phyloP scores from a whole-genome alignment of 1,140 invertebrate genomes.

The Pseudomyrmex pallidus region DNA sequence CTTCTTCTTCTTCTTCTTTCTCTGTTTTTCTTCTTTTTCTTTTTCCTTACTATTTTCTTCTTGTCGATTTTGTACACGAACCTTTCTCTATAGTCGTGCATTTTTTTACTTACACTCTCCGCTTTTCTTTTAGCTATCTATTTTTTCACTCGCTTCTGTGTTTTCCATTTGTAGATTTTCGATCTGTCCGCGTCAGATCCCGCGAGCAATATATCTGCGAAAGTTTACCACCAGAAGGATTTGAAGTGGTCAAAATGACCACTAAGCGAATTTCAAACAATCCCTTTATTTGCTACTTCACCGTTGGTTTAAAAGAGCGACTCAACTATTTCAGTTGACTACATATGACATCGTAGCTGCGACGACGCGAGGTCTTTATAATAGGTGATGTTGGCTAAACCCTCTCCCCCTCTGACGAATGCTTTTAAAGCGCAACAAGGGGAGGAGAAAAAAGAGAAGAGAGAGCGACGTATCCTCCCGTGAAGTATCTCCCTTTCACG shows the following conservation, averaged over 20 bases:
- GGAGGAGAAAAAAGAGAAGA: conserved; percentile 6
- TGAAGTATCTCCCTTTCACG: conserved; percentile 65
- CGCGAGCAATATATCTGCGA: conserved; percentile 38
- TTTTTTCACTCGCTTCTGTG: not conserved
- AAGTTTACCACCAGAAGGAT: conserved; percentile 39
- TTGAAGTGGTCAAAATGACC: conserved; percentile 35
- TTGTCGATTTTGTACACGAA: conserved; percentile 33
- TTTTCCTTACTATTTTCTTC: conserved; percentile 2
- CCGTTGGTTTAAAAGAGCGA: not conserved
- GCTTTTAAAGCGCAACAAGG: conserved; percentile 60
- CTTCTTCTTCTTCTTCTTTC: conserved; percentile 4
- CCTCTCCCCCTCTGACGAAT: not conserved
- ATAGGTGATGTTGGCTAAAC: conserved; percentile 41
- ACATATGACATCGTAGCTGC: not conserved
- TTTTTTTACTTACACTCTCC: not conserved
- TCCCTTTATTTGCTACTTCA: conserved; percentile 7
- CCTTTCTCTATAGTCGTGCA: not conserved
- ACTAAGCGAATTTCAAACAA: conserved; percentile 23
- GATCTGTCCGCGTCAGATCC: conserved; percentile 21
- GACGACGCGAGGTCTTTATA: conserved; percentile 13
- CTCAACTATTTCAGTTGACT: conserved; percentile 3
- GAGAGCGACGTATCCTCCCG: conserved; percentile 17
- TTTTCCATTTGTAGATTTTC: conserved; percentile 35
- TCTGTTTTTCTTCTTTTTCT: not conserved
- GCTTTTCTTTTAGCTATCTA: conserved; percentile 7